phyloP scores from a whole-genome alignment of 2,888 invertebrate genomes.

The Liodrosophila aerea region DNA sequence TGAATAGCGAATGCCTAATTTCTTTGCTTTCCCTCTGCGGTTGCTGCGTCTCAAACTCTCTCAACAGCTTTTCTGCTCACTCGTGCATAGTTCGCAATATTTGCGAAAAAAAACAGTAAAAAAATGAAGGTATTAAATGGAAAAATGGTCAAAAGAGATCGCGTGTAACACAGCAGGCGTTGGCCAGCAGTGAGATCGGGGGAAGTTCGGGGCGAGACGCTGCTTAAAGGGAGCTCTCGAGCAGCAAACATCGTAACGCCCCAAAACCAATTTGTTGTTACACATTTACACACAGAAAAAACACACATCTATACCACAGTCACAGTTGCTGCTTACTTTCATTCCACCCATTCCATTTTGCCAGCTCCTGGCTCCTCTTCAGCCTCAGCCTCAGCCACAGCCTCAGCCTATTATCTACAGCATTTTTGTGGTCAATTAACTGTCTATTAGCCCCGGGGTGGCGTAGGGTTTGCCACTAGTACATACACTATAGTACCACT shows the following conservation, averaged over 20 bases:
- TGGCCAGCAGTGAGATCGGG: conserved; percentile 10
- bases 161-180: no score
- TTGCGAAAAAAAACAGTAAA: conserved; percentile 9
- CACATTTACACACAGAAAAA: conserved; percentile 61
- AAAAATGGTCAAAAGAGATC: conserved; percentile 26
- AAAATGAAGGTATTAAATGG: conserved; percentile 10
- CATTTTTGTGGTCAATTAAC: conserved; percentile 71
- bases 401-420: conserved; percentile 9
- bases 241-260: conserved; percentile 55
- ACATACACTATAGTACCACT: no score
- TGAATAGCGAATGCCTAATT: conserved; percentile 9
- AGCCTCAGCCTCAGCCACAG: neutral
- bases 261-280: conserved; percentile 68
- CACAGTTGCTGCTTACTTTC: conserved; percentile 53
- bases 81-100: conserved; percentile 60
- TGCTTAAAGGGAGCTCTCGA: conserved; percentile 21
- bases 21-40: conserved; percentile 37
- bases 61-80: conserved; percentile 48
- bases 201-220: conserved; percentile 1
- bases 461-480: neutral
- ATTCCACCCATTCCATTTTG: conserved; percentile 41
- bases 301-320: conserved; percentile 40
- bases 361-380: neutral
- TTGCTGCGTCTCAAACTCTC: conserved; percentile 45
- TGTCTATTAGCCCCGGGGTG: conserved; percentile 38